These are phyloP conservation scores for Drosophila heteroneura DNA, from an alignment of 2,888 invertebrate genomes.

Conservation along the genomic window DNA sequence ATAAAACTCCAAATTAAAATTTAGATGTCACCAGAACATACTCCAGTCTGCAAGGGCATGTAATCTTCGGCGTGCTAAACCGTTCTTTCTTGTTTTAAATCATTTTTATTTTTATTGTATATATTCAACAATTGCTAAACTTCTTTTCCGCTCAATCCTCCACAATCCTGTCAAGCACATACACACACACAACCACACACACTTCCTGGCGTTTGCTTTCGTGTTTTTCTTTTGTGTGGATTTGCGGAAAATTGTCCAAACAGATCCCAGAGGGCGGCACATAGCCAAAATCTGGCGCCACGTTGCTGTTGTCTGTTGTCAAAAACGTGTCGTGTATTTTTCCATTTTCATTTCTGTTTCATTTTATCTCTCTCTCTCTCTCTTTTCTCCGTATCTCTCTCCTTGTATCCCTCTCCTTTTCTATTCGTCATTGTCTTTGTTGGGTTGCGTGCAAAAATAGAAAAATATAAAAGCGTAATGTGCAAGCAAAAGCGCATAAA, in stretches of 20 bases:
- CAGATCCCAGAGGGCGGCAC: slow-evolving; percentile 14
- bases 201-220: slow-evolving; percentile 20
- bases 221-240: slow-evolving; percentile 23
- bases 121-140: slow-evolving; percentile 36
- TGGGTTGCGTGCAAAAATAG: slow-evolving; percentile 68
- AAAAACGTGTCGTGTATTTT: slow-evolving; percentile 54
- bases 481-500: slow-evolving; percentile 60
- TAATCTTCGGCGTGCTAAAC: not conserved
- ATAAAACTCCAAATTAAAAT: not conserved
- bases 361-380: slow-evolving; percentile 10
- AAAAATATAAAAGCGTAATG: slow-evolving; percentile 52
- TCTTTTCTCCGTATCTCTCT: not conserved
- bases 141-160: slow-evolving; percentile 25
- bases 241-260: slow-evolving; percentile 30
- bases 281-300: slow-evolving; percentile 67
- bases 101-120: slow-evolving; percentile 34
- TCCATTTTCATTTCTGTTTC: slow-evolving; percentile 22
- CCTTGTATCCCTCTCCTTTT: not conserved
- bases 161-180: slow-evolving; percentile 1
- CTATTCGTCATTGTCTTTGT: slow-evolving; percentile 31
- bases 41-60: not conserved
- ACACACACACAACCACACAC: slow-evolving; percentile 2
- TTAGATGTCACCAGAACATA: not conserved
- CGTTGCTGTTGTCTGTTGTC: slow-evolving; percentile 65
- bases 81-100: not conserved